Conservation (phyloP, 64 coral and sea anemone genomes). For the Actinia equina region DNA sequence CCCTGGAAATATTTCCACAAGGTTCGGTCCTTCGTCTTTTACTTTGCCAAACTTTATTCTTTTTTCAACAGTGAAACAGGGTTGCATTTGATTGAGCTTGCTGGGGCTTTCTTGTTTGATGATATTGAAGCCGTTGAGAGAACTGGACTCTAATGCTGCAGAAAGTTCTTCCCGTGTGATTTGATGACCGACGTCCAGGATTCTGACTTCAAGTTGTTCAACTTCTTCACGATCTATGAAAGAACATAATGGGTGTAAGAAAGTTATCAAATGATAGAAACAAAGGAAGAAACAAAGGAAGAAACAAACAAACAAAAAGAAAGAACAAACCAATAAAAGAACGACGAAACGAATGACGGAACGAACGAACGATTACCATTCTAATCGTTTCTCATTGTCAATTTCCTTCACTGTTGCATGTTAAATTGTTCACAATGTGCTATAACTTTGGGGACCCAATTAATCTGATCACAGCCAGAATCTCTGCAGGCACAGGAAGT, state of each 20-base stretch:
- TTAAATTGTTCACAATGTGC: too few species aligned
- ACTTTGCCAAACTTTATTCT: neutral
- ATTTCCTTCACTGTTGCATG: too few species aligned
- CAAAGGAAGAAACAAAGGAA: neutral
- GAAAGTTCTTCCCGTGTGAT: neutral
- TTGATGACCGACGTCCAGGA: neutral
- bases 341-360: too few species aligned
- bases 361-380: too few species aligned
- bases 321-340: too few species aligned
- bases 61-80: neutral
- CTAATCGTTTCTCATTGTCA: too few species aligned
- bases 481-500: too few species aligned
- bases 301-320: neutral
- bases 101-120: neutral
- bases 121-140: constrained; percentile 8
- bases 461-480: too few species aligned
- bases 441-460: too few species aligned
- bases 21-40: neutral
- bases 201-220: neutral
- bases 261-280: neutral
- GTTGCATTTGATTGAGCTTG: neutral
- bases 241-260: neutral
- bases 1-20: neutral
- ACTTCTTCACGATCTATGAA: neutral
- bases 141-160: neutral